Conservation (phyloP, 2,797 vertebrate genomes). For the Carcharodon carcharias region DNA sequence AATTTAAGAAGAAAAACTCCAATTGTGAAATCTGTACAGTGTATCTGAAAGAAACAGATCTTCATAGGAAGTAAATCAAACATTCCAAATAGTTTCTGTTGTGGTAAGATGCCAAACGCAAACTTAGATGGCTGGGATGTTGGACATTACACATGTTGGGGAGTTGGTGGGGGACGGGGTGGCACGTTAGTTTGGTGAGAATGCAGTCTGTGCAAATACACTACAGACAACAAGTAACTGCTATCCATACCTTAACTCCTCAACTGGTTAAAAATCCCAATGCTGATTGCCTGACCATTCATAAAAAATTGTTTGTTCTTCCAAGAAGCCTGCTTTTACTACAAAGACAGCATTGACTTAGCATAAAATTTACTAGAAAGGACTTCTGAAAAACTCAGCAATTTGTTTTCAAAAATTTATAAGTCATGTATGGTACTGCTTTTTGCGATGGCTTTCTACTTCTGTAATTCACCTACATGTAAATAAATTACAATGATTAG, state of each 20-base stretch:
- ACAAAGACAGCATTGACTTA: not conserved
- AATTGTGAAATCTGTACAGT: not conserved
- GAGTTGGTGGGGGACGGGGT: no score
- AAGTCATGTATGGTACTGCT: not conserved
- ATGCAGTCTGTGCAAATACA: no score
- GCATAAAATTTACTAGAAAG: not conserved
- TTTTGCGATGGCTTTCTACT: not conserved
- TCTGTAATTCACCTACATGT: not conserved
- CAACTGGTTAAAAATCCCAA: not conserved
- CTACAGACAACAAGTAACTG: not conserved
- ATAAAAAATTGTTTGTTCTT: not conserved
- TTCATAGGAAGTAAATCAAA: not conserved
- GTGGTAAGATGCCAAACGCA: not conserved
- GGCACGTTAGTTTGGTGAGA: no score
- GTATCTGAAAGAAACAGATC: not conserved
- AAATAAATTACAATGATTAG: not conserved
- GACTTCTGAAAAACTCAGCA: not conserved
- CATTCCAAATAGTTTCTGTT: not conserved
- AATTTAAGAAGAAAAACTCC: not conserved
- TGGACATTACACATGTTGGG: no score
- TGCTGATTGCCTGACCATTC: not conserved
- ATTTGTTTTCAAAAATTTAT: not conserved
- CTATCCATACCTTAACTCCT: not conserved
- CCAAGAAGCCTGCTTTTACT: not conserved
- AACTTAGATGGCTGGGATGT: not conserved